These are phyloP conservation scores for Apotomis turbidana DNA, from an alignment of 2,888 invertebrate species.

Conservation along the genomic window DNA sequence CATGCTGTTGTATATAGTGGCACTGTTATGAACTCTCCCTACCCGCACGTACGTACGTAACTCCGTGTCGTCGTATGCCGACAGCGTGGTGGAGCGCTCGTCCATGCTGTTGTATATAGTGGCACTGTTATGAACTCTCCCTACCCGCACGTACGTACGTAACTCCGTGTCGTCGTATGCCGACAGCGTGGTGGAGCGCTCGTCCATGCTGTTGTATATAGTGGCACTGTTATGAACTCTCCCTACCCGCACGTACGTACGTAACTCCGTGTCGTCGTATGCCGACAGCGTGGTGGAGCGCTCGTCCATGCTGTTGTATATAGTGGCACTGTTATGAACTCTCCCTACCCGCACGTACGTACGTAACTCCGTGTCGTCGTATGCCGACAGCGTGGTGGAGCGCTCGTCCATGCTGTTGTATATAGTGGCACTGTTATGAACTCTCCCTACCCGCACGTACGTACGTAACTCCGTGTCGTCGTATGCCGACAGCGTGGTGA, in stretches of 20 bases:
- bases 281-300: conserved; percentile 37
- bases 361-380: conserved; percentile 85
- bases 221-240: too few relatives aligned
- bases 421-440: too few relatives aligned
- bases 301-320: conserved; percentile 45
- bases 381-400: conserved; percentile 26
- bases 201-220: too few relatives aligned
- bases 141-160: too few relatives aligned
- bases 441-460: conserved; percentile 80
- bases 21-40: too few relatives aligned
- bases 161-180: too few relatives aligned
- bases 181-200: too few relatives aligned
- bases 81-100: conserved; percentile 40
- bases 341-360: conserved; percentile 83
- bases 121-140: too few relatives aligned
- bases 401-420: conserved; percentile 46
- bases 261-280: conserved; percentile 84
- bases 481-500: conserved; percentile 19
- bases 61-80: conserved; percentile 73
- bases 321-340: too few relatives aligned
- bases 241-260: conserved; percentile 88
- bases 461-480: conserved; percentile 86
- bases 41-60: conserved; percentile 87
- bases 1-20: conserved; percentile 41
- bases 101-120: conserved; percentile 44